Evolutionary conservation across 2,888 invertebrate species (phyloP).

Genomic region (Theretra japonica): DNA sequence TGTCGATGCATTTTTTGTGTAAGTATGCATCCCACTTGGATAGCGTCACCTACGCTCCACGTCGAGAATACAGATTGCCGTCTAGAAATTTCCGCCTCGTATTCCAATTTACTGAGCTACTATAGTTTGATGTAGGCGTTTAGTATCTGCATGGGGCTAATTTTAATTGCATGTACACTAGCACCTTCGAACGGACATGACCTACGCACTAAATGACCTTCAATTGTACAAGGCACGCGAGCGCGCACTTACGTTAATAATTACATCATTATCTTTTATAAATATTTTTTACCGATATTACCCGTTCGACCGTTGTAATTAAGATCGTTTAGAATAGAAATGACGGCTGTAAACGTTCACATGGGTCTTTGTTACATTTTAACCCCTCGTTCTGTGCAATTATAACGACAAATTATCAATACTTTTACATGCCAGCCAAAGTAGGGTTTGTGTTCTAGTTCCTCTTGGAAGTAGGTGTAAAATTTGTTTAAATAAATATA

Average conservation of each 20-base stretch:
- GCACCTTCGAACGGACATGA: neutral
- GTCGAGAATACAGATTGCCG: neutral
- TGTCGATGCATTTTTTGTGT: neutral
- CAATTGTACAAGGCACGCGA: neutral
- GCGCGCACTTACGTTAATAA: slow-evolving; percentile 1
- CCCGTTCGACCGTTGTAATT: slow-evolving; percentile 1
- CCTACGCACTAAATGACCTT: neutral
- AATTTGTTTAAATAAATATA: neutral
- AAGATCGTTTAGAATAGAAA: slow-evolving; percentile 11
- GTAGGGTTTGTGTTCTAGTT: neutral
- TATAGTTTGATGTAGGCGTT: neutral
- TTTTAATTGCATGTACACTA: slow-evolving; percentile 1
- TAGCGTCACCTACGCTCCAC: neutral
- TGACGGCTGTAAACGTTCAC: neutral
- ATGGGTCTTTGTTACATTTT: neutral
- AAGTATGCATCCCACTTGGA: neutral
- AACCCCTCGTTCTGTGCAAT: neutral
- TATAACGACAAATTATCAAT: slow-evolving; percentile 6
- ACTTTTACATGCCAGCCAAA: neutral
- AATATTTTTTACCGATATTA: slow-evolving; percentile 18
- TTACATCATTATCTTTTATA: slow-evolving; percentile 1
- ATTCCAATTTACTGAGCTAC: neutral
- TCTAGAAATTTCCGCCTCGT: neutral
- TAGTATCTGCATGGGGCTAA: neutral
- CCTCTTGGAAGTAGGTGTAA: neutral